Evolutionary conservation across 92 coral and sea anemone species (phyloP), one percentile per base, ranked within the genome.

Genomic region (Diadumene lineata): DNA sequence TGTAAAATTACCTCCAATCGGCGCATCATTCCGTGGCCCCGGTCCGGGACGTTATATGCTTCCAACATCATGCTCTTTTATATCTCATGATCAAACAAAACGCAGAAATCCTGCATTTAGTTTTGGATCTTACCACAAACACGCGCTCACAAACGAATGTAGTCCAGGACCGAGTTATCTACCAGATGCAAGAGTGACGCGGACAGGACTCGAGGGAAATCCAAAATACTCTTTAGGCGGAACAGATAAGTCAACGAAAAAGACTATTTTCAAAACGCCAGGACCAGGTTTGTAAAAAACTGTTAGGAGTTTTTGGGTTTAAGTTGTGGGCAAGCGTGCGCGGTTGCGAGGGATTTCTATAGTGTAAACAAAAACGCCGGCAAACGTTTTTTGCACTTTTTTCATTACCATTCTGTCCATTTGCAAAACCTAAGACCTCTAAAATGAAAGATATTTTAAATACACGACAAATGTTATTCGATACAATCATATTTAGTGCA

Each of bases 111-210:
- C 93, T 33, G 89, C 90, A 0, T 69, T 29, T 26, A 80, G 84
- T 32, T 88, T 88, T 38, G 93, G 93, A 0, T 4, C 32, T 6
- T 57, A 73, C 15, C 89, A 85, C 50, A 18, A 22, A 19, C 91
- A 88, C 55, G 81, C 89, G 17, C 34, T 81, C 11, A 72, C 86
- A 56, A 72, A 67, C 11, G 89, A 85, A 21, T 79, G 88, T 43
- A 88, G 93, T 60, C 93, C 93, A 0, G 92, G 92, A 0, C 89
- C 86, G 2, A 19, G 60, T 7, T 80, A 87, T 43, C 82, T 87
- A 31, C 78, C 61, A 34, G 17, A 34, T 29, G 68, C 55, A 1
- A 66, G 87, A 15, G 11, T 87, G 25, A 87, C 83, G 56, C 69
- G 79, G 23, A 48, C 11, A 32, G 92, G 92, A 44, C 1, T 61